These are phyloP conservation scores for Chrysaora quinquecirrha DNA, from an alignment of 30 jellyfish, hydroid and myxozoan species.

Conservation along the genomic window DNA sequence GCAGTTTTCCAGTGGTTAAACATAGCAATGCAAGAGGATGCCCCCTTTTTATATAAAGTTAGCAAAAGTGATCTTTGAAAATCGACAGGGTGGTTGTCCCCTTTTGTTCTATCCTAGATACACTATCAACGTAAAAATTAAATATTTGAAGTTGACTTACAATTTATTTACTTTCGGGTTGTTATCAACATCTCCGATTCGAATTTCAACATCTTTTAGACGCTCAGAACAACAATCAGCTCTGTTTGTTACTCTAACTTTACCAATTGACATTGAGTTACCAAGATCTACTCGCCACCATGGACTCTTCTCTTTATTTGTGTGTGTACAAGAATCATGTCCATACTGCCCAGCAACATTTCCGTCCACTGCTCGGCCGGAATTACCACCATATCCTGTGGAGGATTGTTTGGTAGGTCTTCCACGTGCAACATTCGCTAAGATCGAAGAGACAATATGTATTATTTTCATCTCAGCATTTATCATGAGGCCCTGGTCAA, in stretches of 20 bases:
- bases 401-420: constrained; percentile 42
- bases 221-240: constrained; percentile 45
- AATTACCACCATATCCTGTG: constrained; percentile 5
- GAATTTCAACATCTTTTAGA: constrained; percentile 20
- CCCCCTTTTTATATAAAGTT: no score
- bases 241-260: constrained; percentile 34
- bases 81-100: no score
- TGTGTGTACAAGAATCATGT: constrained; percentile 46
- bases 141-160: no score
- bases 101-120: no score
- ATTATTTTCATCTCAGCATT: no score
- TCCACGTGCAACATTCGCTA: constrained; percentile 52
- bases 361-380: constrained; percentile 51
- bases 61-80: no score
- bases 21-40: no score
- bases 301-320: constrained; percentile 21
- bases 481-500: no score
- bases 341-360: constrained; percentile 2
- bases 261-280: constrained; percentile 4
- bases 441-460: neutral
- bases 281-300: constrained; percentile 79
- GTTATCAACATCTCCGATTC: constrained; percentile 19
- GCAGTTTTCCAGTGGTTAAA: no score
- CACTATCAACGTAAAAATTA: no score
- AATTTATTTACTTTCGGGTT: constrained; percentile 16